Conservation (phyloP, 35 echinoderm and acorn worm genomes). For the Heliocidaris tuberculata region DNA sequence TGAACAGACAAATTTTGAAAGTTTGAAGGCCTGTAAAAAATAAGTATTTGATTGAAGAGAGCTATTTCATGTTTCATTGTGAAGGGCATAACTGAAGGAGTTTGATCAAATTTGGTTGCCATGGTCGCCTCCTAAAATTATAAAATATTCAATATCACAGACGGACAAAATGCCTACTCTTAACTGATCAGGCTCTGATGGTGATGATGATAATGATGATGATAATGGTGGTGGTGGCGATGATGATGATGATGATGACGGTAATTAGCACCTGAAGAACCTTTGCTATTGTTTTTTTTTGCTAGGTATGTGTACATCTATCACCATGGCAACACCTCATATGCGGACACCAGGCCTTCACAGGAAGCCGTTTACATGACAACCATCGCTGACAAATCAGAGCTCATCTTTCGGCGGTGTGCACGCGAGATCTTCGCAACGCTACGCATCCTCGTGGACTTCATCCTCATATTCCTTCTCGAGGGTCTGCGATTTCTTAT, state of each 20-base stretch:
- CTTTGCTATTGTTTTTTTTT: background rate
- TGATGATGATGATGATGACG: background rate
- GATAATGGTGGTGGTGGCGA: background rate
- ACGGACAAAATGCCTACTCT: too few relatives aligned
- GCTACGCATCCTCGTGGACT: conserved; percentile 68
- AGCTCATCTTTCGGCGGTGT: conserved; percentile 55
- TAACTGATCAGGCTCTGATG: too few relatives aligned
- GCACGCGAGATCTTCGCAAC: conserved; percentile 61
- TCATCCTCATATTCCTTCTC: conserved; percentile 59
- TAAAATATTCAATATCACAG: too few relatives aligned
- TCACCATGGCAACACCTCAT: conserved; percentile 61
- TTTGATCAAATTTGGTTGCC: too few relatives aligned
- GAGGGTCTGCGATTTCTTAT: conserved; percentile 59
- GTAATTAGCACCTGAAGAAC: background rate
- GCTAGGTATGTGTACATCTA: conserved; percentile 65
- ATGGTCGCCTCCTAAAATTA: too few relatives aligned
- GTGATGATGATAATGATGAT: too few relatives aligned
- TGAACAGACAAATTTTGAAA: too few relatives aligned
- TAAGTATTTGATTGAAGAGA: too few relatives aligned
- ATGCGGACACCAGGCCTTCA: conserved; percentile 58
- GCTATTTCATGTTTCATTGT: too few relatives aligned
- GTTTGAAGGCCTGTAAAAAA: too few relatives aligned
- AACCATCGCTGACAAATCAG: conserved; percentile 68
- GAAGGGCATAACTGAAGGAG: too few relatives aligned
- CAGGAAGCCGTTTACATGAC: conserved; percentile 69